Base-by-base conservation (phyloP, 2,888 invertebrate species). In the Hermaeophaga mercurialis region DNA sequence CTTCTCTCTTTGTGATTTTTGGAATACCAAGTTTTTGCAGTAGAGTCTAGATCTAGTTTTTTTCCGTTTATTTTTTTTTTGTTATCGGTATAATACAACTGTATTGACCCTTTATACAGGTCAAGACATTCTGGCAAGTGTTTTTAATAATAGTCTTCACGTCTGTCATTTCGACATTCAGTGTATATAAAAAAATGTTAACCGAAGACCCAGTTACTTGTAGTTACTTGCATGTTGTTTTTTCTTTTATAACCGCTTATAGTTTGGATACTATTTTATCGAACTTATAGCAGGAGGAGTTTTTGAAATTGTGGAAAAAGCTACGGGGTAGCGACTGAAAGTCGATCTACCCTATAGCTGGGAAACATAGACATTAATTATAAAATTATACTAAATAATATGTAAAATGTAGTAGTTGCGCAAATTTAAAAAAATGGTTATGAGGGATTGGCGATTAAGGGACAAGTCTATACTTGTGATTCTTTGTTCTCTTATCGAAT, bases 401-500 rank as follows among this genome's bases (percentile, higher is more conserved):
- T 62, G 60, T 60, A 62, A 61, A 59, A 70, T 72, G 72, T 74
- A 74, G 74, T 73, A 74, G 74, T 72, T 73, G 73, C 73, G 73
- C 74, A 73, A 58, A 52, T 43, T 34, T 31, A 50, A 48, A 57
- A 62, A 61, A 53, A 55, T 53, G 61, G 57, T 62, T 54, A 59
- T 54, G 54, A 75, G 77, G 77, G 75, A 74, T 76, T 66, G 75
- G 75, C 75, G 73, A 75, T 63, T 75, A 77, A 54, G 75, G 74
- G 74, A 73, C 70, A 70, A 74, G 72, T 75, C 68, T 72, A 71
- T 70, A 74, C 72, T 71, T 75, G 72, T 73, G 74, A 73, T 73
- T 70, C 70, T 73, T 74, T 75, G 74, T 76, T 75, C 75, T 76
- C 75, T 74, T 75, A 73, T 75, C 73, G 73, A 74, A 75, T 75